Evolutionary conservation across 2,888 invertebrate species (phyloP).

Genomic region (Mythimna ferrago): DNA sequence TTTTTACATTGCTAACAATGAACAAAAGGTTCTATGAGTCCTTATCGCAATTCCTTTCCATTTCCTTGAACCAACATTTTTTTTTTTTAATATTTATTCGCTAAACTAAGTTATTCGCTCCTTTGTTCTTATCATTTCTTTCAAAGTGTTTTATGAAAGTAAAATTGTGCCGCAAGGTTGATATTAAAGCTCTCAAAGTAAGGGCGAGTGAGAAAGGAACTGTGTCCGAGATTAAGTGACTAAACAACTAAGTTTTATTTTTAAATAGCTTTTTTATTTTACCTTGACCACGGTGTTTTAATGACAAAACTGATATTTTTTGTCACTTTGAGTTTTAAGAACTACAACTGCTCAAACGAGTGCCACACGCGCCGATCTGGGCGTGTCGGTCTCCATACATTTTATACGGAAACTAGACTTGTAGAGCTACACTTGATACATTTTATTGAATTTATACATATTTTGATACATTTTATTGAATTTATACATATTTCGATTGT

Average conservation of each 20-base stretch:
- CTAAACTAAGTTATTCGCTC: constrained; percentile 27
- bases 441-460: no score
- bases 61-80: background rate
- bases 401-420: no score
- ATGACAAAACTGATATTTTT: background rate
- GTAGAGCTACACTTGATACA: no score
- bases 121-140: constrained; percentile 41
- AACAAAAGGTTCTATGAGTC: no score
- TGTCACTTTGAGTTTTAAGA: background rate
- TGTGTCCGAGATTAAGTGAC: constrained; percentile 26
- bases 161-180: constrained; percentile 25
- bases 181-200: constrained; percentile 31
- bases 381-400: no score
- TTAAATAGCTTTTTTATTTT: constrained; percentile 10
- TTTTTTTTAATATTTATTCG: constrained; percentile 13
- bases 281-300: constrained; percentile 1
- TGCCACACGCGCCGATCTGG: no score
- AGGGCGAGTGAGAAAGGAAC: constrained; percentile 24
- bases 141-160: constrained; percentile 34
- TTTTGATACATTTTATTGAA: no score
- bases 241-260: constrained; percentile 33
- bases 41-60: background rate
- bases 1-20: no score
- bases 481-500: no score
- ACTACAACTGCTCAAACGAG: no score